Conservation (phyloP, 2,888 invertebrate species). For the Tipula lateralis region DNA sequence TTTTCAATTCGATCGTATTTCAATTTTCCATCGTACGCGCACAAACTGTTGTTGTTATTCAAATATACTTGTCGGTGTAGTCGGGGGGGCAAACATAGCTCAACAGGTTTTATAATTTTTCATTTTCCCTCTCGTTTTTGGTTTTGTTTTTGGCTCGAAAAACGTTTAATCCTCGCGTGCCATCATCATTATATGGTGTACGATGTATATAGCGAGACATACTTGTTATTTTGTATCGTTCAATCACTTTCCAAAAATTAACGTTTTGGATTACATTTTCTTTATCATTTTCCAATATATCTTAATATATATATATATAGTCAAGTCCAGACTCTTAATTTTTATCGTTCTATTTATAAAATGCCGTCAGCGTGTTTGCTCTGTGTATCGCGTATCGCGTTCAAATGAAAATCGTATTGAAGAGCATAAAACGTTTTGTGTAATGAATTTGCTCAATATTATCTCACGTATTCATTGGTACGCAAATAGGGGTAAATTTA, state of each 20-base stretch:
- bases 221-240: too few relatives aligned
- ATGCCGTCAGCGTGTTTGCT: not conserved
- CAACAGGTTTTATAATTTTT: conserved; percentile 12
- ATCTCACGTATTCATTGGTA: not conserved
- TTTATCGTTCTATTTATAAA: not conserved
- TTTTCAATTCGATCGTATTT: not conserved
- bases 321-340: too few relatives aligned
- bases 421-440: not conserved
- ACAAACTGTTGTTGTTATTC: not conserved
- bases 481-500: not conserved
- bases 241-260: too few relatives aligned
- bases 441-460: not conserved
- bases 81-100: not conserved
- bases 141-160: not conserved
- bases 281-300: not conserved
- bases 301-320: too few relatives aligned
- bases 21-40: not conserved
- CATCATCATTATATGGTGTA: too few relatives aligned
- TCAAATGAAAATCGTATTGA: not conserved
- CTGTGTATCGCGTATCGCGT: not conserved
- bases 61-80: not conserved
- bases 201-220: too few relatives aligned
- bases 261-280: too few relatives aligned
- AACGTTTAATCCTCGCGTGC: not conserved
- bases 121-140: not conserved